Evolutionary conservation across 2,113 vertebrate species (phyloP).

Genomic region (Epinephelus cyanopodus): DNA sequence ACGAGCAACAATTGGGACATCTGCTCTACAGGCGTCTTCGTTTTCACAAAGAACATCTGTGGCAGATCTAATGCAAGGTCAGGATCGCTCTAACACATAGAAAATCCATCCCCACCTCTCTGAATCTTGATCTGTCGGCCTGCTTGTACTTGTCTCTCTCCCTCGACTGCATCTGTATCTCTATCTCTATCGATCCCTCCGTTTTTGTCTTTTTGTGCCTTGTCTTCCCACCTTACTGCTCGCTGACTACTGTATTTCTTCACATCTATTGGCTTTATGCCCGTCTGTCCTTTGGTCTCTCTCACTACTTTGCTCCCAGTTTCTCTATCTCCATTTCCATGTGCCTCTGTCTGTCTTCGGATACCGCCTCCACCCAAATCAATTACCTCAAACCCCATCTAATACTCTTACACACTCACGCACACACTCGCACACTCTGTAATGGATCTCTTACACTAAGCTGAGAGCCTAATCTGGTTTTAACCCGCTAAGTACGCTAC

Average conservation of each 20-base stretch:
- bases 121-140: slow-evolving; percentile 13
- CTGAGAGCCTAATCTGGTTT: slow-evolving; percentile 73
- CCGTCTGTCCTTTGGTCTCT: slow-evolving; percentile 24
- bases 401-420: slow-evolving; percentile 53
- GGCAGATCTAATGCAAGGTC: slow-evolving; percentile 44
- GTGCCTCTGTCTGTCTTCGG: slow-evolving; percentile 32
- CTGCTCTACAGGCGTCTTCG: slow-evolving; percentile 27
- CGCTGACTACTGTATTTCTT: slow-evolving; percentile 23
- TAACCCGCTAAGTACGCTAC: slow-evolving; percentile 61
- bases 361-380: slow-evolving; percentile 57
- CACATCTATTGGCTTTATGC: slow-evolving; percentile 29
- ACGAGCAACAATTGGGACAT: slow-evolving; percentile 35
- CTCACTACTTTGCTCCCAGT: slow-evolving; percentile 11
- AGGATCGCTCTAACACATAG: slow-evolving; percentile 21
- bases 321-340: slow-evolving; percentile 30
- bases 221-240: slow-evolving; percentile 28
- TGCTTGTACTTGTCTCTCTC: slow-evolving; percentile 29
- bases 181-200: slow-evolving; percentile 12
- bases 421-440: slow-evolving; percentile 20
- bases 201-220: slow-evolving; percentile 30
- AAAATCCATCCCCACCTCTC: slow-evolving; percentile 35
- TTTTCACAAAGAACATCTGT: slow-evolving; percentile 30
- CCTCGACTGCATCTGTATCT: slow-evolving; percentile 12
- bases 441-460: slow-evolving; percentile 67
- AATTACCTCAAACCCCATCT: slow-evolving; percentile 66